Evolutionary conservation across 2,888 invertebrate species (phyloP), one percentile per base, ranked within the genome.

Genomic region (Morpho deidamia): DNA sequence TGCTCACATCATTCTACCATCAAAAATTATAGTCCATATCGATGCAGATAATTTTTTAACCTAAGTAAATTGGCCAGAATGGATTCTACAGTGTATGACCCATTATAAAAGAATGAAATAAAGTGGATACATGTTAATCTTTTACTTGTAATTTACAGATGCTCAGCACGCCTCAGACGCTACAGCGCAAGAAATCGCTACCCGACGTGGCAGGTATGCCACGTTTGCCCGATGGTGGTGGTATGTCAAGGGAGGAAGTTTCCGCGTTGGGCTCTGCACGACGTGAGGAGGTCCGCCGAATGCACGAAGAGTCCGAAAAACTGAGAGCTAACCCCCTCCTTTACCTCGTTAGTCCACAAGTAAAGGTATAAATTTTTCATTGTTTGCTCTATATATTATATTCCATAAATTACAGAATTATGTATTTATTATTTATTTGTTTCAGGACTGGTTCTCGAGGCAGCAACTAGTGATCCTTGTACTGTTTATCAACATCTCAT

Each of bases 341-440:
- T 72, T 98, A 97, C 90, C 92, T 99, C 85, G 95, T 97, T 93
- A 97, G 97, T 95, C 98, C 98, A 77, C 96, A 97, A 92, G 96
- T 98, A 71, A 97, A 97, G 96, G 98, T 98, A 90, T 90, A 50
- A 8, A 3, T 35, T 14, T 2, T 33, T 33, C 10, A 23, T 5
- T 23, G 4, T 23, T 23, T 23, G 23, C 1, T 23, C 23, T 5
- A 2, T 23, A n/a, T n/a, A n/a, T 23, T 23, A 23, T 5, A 5
- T 23, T 23, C 23, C 2, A 23, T 23, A 1, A 14, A 23, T 23
- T 23, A 3, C 23, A 23, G 2, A 23, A 23, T 23, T 23, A 23
- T 5, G 23, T 32, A 32, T n/a, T 40, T 9, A 11, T 32, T 44
- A 10, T n/a, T 23, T 32, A 11, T 4, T 45, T 44, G 49, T 42